These are phyloP conservation scores for Aleadryas rufinucha DNA, from an alignment of 2,113 vertebrate species.

Conservation along the genomic window DNA sequence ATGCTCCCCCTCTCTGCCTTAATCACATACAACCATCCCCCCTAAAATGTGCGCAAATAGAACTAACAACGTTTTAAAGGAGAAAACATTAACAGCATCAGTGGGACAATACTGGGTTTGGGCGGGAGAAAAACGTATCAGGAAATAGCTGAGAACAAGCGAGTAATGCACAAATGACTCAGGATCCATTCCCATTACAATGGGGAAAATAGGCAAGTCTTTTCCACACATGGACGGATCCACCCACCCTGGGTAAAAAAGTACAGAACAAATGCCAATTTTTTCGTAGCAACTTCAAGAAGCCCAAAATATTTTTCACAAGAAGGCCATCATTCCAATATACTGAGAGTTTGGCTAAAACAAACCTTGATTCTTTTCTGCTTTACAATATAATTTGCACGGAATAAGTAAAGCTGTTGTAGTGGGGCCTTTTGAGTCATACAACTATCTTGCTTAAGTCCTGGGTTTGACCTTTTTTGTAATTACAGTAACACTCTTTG, in stretches of 20 bases:
- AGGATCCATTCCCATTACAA: constrained; percentile 6
- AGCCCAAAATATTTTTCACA: background rate
- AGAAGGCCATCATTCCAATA: background rate
- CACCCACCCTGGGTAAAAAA: background rate
- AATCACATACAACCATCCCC: background rate
- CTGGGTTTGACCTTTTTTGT: background rate
- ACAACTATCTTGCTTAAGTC: background rate
- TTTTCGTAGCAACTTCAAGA: background rate
- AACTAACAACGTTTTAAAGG: background rate
- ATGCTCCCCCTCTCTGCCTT: background rate
- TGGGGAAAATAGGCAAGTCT: background rate
- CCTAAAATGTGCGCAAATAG: background rate
- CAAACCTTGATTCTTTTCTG: background rate
- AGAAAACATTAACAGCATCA: background rate
- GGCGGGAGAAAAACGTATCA: background rate
- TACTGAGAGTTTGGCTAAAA: background rate
- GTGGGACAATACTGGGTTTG: background rate
- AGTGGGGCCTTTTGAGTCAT: background rate
- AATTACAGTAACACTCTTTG: background rate
- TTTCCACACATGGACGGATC: background rate
- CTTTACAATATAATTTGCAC: background rate
- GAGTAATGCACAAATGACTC: background rate
- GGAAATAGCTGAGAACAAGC: constrained; percentile 30
- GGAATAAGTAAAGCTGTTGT: background rate
- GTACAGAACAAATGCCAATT: background rate